Evolutionary conservation across 1,140 invertebrate genomes (phyloP), one percentile per base, ranked within the genome.

Genomic region (Papilio machaon): DNA sequence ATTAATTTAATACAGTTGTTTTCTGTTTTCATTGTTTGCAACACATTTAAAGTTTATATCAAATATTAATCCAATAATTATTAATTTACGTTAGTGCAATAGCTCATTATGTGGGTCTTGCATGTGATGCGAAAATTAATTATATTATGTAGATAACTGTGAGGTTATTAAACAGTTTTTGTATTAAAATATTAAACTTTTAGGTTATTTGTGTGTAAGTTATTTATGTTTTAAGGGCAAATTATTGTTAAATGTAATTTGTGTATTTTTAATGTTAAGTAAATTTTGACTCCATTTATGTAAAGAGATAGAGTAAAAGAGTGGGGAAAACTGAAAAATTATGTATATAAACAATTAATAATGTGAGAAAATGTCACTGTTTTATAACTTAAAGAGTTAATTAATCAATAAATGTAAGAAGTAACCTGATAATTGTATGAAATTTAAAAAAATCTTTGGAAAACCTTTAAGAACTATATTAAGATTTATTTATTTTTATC

Each of bases 61-160:
- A 79, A 79, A 67, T 79, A 79, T 79, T 79, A 58, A 79, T 79
- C 5, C 10, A 64, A 64, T 79, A 64, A 64, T 79, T 23, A 79
- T 64, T 79, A 64, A 79, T 60, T 64, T 77, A 77, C 19, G 15
- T 35, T 67, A 79, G 43, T 79, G 77, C 77, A 64, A 67, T 58
- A 64, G 38, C 76, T n/a, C 76, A 60, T 60, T 60, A 79, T 79
- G 58, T 43, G n/a, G 35, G 30, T 79, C 77, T 79, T 46, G 35
- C 77, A 67, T 67, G 54, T 67, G 77, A 79, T 52, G 49, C 4
- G 19, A 54, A 67, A 64, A 60, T 78, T 78, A 79, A 79, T 79
- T 79, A 79, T 46, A 7, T 79, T 58, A 58, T 58, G 52, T 54
- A 17, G 52, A 43, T 67, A 67, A 47, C 4, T 76, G n/a, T 15